Conservation (phyloP, 1,140 invertebrate species). For the Ectropis grisescens region DNA sequence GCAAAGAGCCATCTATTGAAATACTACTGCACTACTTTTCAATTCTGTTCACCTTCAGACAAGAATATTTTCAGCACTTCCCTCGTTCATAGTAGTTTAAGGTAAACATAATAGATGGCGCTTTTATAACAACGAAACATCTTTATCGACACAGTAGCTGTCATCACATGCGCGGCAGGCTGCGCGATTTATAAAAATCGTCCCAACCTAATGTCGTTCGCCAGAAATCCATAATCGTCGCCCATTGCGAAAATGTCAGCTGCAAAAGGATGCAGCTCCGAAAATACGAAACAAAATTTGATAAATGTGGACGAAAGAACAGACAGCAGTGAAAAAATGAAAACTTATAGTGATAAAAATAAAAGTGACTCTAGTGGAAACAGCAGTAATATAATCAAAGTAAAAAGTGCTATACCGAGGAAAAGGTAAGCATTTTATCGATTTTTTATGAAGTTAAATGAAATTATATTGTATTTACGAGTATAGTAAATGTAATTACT, state of each 20-base stretch:
- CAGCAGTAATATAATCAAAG: constrained; percentile 46
- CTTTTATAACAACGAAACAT: constrained; percentile 8
- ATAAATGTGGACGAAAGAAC: constrained; percentile 22
- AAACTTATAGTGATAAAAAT: constrained; percentile 40
- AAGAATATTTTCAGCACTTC: too few species aligned
- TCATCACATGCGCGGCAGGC: constrained; percentile 49
- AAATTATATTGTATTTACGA: too few species aligned
- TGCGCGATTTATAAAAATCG: constrained; percentile 66
- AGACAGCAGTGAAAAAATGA: constrained; percentile 25
- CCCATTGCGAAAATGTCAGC: constrained; percentile 48
- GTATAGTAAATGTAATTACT: too few species aligned
- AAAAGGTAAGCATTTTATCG: constrained; percentile 28
- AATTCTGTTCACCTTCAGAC: too few species aligned
- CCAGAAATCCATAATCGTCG: constrained; percentile 62
- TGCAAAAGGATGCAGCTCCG: constrained; percentile 24
- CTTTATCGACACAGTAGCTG: constrained; percentile 28
- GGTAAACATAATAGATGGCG: constrained; percentile 30
- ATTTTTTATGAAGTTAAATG: too few species aligned
- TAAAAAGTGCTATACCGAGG: constrained; percentile 60
- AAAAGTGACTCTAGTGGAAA: constrained; percentile 20
- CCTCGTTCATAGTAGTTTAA: too few species aligned
- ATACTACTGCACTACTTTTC: too few species aligned
- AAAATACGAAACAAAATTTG: constrained; percentile 34
- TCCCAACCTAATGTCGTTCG: constrained; percentile 49
- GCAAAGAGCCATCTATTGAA: too few species aligned